phyloP scores from a whole-genome alignment of 1,140 invertebrate species.

The Mercenaria mercenaria region DNA sequence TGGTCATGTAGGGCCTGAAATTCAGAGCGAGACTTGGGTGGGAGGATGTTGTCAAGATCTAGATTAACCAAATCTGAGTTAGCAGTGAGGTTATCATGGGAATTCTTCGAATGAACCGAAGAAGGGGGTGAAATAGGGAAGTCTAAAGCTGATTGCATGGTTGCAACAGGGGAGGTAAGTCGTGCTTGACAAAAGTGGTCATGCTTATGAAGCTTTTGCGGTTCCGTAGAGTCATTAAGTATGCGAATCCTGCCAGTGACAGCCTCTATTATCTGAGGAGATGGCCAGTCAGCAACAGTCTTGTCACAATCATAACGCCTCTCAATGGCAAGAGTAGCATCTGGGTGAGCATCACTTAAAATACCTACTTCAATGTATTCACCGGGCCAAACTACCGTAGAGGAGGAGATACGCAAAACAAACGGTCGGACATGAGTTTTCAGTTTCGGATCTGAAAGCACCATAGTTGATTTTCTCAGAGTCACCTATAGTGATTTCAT shows the following conservation, averaged over 20 bases:
- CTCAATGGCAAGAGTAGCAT: conserved; percentile 38
- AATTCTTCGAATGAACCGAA: not conserved
- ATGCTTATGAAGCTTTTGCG: not conserved
- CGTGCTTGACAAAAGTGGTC: conserved; percentile 38
- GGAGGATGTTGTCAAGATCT: conserved; percentile 28
- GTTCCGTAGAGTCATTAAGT: not conserved
- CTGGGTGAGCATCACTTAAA: not conserved
- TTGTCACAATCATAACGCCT: not conserved
- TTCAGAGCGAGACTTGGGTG: not conserved
- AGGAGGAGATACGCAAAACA: not conserved
- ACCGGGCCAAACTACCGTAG: conserved; percentile 52
- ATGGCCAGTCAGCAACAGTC: not conserved
- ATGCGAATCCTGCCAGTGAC: conserved; percentile 8
- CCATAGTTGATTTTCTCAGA: not conserved
- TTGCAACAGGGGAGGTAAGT: not conserved
- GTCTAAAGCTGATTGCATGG: not conserved
- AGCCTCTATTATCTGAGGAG: not conserved
- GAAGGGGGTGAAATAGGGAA: not conserved
- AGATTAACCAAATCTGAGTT: not conserved
- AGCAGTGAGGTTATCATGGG: not conserved
- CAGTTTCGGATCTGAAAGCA: not conserved
- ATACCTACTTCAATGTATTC: conserved; percentile 51
- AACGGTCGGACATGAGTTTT: not conserved
- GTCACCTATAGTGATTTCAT: conserved; percentile 31
- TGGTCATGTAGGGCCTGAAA: not conserved